phyloP scores from a whole-genome alignment of 2,113 vertebrate species.

The Gavia stellata region DNA sequence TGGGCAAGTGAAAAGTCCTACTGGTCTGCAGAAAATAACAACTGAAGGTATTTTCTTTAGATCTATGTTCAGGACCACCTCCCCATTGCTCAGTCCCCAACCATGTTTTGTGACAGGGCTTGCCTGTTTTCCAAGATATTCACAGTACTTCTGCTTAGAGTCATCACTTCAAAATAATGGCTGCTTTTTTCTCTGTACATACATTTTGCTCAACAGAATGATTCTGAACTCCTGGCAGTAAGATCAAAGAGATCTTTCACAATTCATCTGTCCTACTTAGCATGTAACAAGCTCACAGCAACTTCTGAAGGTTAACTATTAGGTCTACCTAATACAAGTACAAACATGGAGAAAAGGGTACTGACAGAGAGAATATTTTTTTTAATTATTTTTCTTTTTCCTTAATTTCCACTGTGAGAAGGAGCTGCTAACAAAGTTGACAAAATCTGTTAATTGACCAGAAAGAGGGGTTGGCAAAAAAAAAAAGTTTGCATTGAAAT shows the following conservation, averaged over 20 bases:
- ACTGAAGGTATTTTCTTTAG: not conserved
- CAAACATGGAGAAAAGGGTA: not conserved
- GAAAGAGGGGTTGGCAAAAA: not conserved
- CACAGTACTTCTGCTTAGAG: not conserved
- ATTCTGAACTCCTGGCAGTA: not conserved
- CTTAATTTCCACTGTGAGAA: not conserved
- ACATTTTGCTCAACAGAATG: not conserved
- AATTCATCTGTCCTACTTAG: not conserved
- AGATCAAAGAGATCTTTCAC: slow-evolving; percentile 49
- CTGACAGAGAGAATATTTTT: not conserved
- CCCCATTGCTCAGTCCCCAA: not conserved
- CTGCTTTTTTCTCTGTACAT: not conserved
- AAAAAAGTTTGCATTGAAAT: not conserved
- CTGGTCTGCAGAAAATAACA: not conserved
- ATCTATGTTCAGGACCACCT: not conserved
- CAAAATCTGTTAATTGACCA: not conserved
- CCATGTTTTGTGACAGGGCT: not conserved
- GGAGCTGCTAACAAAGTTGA: not conserved
- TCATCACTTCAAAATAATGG: not conserved
- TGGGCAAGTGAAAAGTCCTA: not conserved
- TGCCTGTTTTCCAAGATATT: not conserved
- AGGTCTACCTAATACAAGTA: not conserved
- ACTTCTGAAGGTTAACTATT: not conserved
- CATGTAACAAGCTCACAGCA: not conserved
- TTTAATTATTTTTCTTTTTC: not conserved